Percentiles rank a stretch among this genome's conserved stretches.
Evolutionary conservation across 2,797 vertebrate genomes (phyloP).

Genomic region (Remorina albescens): DNA sequence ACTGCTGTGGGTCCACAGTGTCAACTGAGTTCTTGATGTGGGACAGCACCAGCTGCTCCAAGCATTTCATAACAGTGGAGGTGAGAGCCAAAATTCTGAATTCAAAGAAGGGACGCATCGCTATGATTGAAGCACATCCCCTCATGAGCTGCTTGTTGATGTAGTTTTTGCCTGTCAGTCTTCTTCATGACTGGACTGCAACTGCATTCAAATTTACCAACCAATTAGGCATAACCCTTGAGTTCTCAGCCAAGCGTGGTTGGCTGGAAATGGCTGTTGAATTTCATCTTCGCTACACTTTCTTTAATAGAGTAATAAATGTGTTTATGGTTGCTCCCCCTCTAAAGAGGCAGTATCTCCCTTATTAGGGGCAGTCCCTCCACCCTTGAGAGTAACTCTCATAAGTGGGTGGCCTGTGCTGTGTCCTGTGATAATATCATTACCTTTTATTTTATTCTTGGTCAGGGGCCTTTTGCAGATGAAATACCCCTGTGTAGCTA

Average conservation of each 20-base stretch:
- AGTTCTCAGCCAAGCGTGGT: slow-evolving; percentile 27
- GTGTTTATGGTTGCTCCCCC: slow-evolving; percentile 24
- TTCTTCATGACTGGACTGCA: slow-evolving; percentile 2
- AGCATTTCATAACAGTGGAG: too few species aligned
- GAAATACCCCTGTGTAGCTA: slow-evolving; percentile 29
- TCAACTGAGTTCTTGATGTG: too few species aligned
- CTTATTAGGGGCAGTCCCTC: slow-evolving; percentile 23
- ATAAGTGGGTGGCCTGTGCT: slow-evolving; percentile 46
- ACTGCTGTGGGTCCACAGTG: too few species aligned
- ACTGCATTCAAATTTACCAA: slow-evolving; percentile 44
- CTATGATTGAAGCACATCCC: slow-evolving; percentile 7
- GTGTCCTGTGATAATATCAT: slow-evolving; percentile 42
- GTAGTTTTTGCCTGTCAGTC: slow-evolving; percentile 21
- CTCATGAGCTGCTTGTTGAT: slow-evolving; percentile 27
- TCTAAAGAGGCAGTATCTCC: slow-evolving; percentile 20
- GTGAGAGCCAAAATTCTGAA: neutral
- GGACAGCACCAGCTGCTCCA: too few species aligned
- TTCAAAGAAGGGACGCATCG: neutral
- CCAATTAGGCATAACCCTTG: slow-evolving; percentile 53
- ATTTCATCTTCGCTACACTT: slow-evolving; percentile 15
- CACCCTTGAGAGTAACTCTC: slow-evolving; percentile 15
- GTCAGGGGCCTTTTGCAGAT: slow-evolving; percentile 19
- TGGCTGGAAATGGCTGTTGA: slow-evolving; percentile 6
- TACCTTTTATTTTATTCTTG: slow-evolving; percentile 3
- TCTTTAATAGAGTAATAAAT: slow-evolving; percentile 35